Percentiles rank a stretch among this genome's conserved stretches.
These are phyloP conservation scores for Cathartes aura DNA, from an alignment of 2,113 vertebrate genomes.

Conservation along the genomic window DNA sequence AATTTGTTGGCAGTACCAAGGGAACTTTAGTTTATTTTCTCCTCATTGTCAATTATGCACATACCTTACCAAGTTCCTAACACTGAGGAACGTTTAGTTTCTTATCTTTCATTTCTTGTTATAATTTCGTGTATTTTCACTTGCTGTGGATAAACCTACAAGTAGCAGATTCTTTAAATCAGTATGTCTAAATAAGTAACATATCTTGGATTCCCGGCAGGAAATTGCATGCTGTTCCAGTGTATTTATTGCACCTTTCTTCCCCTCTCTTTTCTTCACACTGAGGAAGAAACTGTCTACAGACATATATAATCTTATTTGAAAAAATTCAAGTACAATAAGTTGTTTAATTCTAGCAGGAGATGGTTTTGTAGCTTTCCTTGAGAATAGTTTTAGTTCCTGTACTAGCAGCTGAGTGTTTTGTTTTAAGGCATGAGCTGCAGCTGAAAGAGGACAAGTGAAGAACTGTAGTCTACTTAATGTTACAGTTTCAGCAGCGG, in stretches of 20 bases:
- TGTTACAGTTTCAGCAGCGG: conserved; percentile 17
- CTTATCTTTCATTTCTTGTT: not conserved
- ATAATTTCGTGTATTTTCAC: not conserved
- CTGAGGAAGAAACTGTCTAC: not conserved
- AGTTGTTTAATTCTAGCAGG: not conserved
- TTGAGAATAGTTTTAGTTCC: not conserved
- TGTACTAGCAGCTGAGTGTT: not conserved
- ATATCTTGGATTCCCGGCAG: not conserved
- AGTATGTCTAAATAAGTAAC: not conserved
- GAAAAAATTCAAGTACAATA: not conserved
- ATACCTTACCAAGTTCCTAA: not conserved
- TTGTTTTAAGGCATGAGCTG: not conserved
- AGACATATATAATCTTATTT: not conserved
- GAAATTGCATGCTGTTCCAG: not conserved
- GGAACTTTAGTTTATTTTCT: not conserved
- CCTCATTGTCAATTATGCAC: not conserved
- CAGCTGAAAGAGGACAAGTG: not conserved
- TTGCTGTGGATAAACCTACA: not conserved
- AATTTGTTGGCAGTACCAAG: not conserved
- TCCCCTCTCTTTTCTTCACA: not conserved
- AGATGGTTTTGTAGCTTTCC: not conserved
- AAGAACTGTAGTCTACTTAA: not conserved
- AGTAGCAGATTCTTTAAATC: not conserved
- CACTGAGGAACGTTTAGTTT: not conserved
- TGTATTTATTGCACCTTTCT: not conserved